phyloP scores from a whole-genome alignment of 2,797 vertebrate species.

The Poecilia gillii region DNA sequence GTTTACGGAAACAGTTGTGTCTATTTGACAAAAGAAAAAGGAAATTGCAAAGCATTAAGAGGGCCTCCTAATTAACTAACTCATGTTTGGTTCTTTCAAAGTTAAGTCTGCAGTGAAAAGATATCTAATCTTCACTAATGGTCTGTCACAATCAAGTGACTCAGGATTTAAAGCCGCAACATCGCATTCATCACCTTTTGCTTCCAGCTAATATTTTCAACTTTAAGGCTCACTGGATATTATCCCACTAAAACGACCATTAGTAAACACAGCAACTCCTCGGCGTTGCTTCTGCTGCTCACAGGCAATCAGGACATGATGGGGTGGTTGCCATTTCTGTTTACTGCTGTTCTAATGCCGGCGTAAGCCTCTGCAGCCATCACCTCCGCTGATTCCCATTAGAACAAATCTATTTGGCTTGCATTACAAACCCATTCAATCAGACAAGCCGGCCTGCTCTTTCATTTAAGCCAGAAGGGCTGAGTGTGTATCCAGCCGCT shows the following conservation, averaged over 20 bases:
- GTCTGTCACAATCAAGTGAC: not conserved
- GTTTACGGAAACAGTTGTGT: not conserved
- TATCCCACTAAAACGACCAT: slow-evolving; percentile 46
- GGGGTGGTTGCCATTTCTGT: slow-evolving; percentile 48
- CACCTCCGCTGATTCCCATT: slow-evolving; percentile 70
- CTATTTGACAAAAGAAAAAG: not conserved
- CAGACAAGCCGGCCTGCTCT: slow-evolving; percentile 60
- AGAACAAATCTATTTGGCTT: slow-evolving; percentile 77
- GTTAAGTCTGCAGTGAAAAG: not conserved
- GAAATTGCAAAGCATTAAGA: not conserved
- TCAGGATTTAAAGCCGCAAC: not conserved
- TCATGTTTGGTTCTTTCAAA: not conserved
- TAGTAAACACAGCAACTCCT: slow-evolving; percentile 57
- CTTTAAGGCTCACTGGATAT: slow-evolving; percentile 55
- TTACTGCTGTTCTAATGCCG: slow-evolving; percentile 51
- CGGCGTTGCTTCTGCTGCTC: slow-evolving; percentile 47
- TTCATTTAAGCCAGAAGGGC: slow-evolving; percentile 58
- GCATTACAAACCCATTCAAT: slow-evolving; percentile 77
- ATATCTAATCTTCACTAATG: slow-evolving; percentile 1
- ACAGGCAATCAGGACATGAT: slow-evolving; percentile 56
- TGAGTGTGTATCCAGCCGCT: slow-evolving; percentile 61
- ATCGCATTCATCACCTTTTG: not conserved
- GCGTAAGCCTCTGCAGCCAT: slow-evolving; percentile 58
- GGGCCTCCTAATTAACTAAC: not conserved
- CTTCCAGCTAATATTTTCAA: slow-evolving; percentile 18